phyloP scores from a whole-genome alignment of 2,888 invertebrate species.

The Cylindroiulus punctatus region DNA sequence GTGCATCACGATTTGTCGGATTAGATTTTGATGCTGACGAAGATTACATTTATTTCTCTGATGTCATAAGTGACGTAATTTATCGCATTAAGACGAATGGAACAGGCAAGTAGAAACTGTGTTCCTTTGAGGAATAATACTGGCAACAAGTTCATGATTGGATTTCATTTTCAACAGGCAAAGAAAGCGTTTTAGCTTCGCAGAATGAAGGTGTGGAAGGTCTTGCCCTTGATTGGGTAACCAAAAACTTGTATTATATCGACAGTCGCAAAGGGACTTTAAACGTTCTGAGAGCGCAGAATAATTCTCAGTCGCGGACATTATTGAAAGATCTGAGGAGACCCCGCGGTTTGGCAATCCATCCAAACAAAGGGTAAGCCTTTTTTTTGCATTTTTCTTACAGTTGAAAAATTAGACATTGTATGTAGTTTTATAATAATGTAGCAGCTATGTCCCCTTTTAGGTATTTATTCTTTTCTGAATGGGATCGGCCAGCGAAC shows the following conservation, averaged over 20 bases:
- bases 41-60: slow-evolving; percentile 95
- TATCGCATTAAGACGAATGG: slow-evolving; percentile 72
- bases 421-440: background rate
- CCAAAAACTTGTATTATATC: slow-evolving; percentile 94
- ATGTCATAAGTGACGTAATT: slow-evolving; percentile 94
- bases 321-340: slow-evolving; percentile 87
- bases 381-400: slow-evolving; percentile 21
- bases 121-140: background rate
- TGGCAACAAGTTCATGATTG: background rate
- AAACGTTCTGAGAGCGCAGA: slow-evolving; percentile 88
- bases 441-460: background rate
- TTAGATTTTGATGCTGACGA: slow-evolving; percentile 92
- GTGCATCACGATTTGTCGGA: slow-evolving; percentile 92
- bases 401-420: background rate
- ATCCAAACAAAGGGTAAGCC: slow-evolving; percentile 86
- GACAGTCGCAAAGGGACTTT: slow-evolving; percentile 93
- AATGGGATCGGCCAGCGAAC: slow-evolving; percentile 96
- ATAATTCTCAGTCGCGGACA: slow-evolving; percentile 84
- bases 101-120: slow-evolving; percentile 63
- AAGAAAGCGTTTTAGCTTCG: slow-evolving; percentile 90
- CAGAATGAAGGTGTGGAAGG: slow-evolving; percentile 98
- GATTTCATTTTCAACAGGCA: slow-evolving; percentile 65
- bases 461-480: slow-evolving; percentile 89
- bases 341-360: slow-evolving; percentile 95
- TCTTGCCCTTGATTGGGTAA: slow-evolving; percentile 93